Evolutionary conservation across 2,113 vertebrate species (phyloP), one percentile per base, ranked within the genome.

Genomic region (Hippocampus barbouri): DNA sequence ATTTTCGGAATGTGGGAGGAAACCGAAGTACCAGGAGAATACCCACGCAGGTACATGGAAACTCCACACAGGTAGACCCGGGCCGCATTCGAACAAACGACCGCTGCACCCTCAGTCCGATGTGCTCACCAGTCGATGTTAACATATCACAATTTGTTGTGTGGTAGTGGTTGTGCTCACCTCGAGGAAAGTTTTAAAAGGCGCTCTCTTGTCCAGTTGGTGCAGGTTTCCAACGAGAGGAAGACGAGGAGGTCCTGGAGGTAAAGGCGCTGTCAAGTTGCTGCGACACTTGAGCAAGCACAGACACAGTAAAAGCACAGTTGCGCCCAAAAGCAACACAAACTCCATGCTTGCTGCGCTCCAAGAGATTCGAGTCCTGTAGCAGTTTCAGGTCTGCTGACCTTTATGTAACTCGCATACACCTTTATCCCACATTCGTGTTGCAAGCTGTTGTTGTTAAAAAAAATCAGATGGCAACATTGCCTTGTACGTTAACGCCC

Each of bases 191-290:
- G 72, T 84, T 69, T 85, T 85, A 69, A 83, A 91, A 0, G 90
- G 88, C 20, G 79, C 84, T 2, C 0, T 63, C 23, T 61, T 90
- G 78, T 90, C 82, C 56, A 90, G 18, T 41, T 85, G 82, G 0
- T 61, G 74, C 41, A 92, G 51, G 30, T 90, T 91, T 64, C 90
- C 86, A 2, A 90, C 15, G 11, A 91, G 0, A 3, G 91, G 85
- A 6, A 92, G 79, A 1, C 68, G 76, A 0, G 43, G 1, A 1
- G 89, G 90, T 30, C 89, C 88, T 0, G 89, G 91, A 21, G 90
- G 87, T 41, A 89, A 74, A 69, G 14, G 0, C 4, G 53, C 53
- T 9, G 53, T 21, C 21, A 23, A 3, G 5, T 5, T 25, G 6
- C n/a, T 27, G 0, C 69, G 53, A 6, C 54, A 2, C 53, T 64